phyloP scores from a whole-genome alignment of 2,888 invertebrate species.

The Dysmachus trigonus region DNA sequence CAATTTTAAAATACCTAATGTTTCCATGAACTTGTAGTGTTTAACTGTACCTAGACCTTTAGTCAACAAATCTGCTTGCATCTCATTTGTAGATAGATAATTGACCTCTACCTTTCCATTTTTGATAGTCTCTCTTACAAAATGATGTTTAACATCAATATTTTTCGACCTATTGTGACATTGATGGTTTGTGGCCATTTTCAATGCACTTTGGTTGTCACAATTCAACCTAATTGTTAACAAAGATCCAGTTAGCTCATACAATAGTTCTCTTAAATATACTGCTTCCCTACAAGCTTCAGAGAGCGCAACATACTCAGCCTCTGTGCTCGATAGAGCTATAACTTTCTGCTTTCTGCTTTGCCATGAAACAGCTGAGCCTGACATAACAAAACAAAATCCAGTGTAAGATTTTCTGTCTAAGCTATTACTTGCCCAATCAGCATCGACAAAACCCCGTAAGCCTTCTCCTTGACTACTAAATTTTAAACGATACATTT shows the following conservation, averaged over 20 bases:
- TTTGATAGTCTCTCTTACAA: background rate
- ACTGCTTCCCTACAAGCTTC: constrained; percentile 49
- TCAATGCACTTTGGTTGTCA: background rate
- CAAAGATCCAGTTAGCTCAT: background rate
- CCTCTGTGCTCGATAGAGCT: constrained; percentile 49
- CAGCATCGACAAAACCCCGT: constrained; percentile 49
- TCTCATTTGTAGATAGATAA: background rate
- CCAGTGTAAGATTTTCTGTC: constrained; percentile 51
- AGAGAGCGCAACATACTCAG: constrained; percentile 50
- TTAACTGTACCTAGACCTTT: background rate
- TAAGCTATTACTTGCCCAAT: constrained; percentile 48
- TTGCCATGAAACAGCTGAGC: constrained; percentile 50
- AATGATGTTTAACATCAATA: background rate
- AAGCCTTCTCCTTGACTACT: constrained; percentile 19
- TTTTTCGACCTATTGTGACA: background rate
- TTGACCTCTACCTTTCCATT: background rate
- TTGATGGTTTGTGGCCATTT: background rate
- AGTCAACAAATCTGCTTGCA: background rate
- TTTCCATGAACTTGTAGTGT: background rate
- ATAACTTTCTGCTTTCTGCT: constrained; percentile 50
- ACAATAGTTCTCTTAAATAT: constrained; percentile 28
- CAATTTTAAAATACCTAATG: background rate
- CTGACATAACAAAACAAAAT: constrained; percentile 48
- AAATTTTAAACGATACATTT: constrained; percentile 46
- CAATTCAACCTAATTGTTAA: background rate